These are phyloP conservation scores for Percopsis transmontana DNA, from an alignment of 2,113 vertebrate species.

Conservation along the genomic window DNA sequence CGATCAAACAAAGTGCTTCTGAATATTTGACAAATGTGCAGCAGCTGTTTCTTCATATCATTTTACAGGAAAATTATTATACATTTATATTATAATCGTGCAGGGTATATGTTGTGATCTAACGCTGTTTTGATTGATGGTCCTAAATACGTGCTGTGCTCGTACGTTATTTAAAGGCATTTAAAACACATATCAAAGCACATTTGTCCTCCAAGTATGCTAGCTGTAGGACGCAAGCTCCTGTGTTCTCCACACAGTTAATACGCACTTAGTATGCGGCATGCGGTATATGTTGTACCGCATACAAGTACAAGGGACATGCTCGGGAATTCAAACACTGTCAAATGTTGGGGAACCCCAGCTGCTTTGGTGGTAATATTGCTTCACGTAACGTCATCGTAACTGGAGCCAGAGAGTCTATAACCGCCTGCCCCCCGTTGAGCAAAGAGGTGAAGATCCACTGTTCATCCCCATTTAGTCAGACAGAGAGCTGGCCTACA, in stretches of 20 bases:
- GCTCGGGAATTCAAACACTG: too few species aligned
- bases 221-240: not conserved
- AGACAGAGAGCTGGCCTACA: constrained; percentile 60
- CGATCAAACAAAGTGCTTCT: too few species aligned
- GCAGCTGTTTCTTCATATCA: too few species aligned
- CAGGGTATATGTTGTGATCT: not conserved
- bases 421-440: constrained; percentile 58
- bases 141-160: not conserved
- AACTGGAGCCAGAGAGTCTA: constrained; percentile 50
- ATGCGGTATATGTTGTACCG: too few species aligned
- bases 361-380: too few species aligned
- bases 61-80: too few species aligned
- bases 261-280: too few species aligned
- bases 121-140: not conserved
- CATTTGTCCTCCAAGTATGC: not conserved
- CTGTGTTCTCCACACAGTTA: too few species aligned
- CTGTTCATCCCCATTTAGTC: constrained; percentile 68
- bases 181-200: too few species aligned
- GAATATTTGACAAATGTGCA: too few species aligned
- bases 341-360: not conserved
- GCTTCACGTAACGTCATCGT: constrained; percentile 36
- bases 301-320: not conserved
- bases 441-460: constrained; percentile 49
- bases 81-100: not conserved
- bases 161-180: not conserved